Base-by-base conservation (phyloP, 1,140 invertebrate species). In the Tetragonula clypearis region DNA sequence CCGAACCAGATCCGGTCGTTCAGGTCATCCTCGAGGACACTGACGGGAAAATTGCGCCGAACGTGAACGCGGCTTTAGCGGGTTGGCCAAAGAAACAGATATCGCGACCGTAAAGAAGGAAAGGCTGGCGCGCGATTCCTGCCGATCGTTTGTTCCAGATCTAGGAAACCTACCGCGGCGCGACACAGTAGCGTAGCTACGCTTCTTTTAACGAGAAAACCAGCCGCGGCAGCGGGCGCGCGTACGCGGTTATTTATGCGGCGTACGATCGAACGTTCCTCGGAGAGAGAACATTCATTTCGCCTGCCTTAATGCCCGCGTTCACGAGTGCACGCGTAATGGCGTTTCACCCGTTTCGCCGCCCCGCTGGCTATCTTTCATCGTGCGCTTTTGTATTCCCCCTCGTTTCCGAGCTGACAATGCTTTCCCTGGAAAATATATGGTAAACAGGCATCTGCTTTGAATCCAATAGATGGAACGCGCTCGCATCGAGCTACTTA, bases 91-190 rank as follows among this genome's bases (percentile, higher is more conserved):
- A 83, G 71, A 87, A 87, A 75, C 71, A 58, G 79, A 90, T 82
- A 72, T 60, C 73, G 69, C 56, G 73, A 8, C 73, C 41, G 68
- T 21, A 83, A 30, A 90, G 82, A 89, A 90, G 79, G 62, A 72
- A 77, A 35, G 76, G 72, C 82, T 81, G 60, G 82, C 82, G 71
- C 74, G 76, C 81, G 81, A 84, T 83, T 87, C 71, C 21, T 69
- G 35, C 49, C 60, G 80, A 90, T 90, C 79, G 77, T 85, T 89
- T 85, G 79, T 82, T 86, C 65, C 73, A 83, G 80, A 90, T 87
- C 89, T 90, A 85, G 88, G 83, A 84, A 90, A 87, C 80, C 86
- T 73, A 90, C 69, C 73, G 81, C 86, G 77, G 26, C 68, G 86
- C 71, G 82, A 76, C 21, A 53, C 84, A 86, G 82, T 87, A 62